Base-by-base conservation (phyloP, 2,797 vertebrate genomes). In the Enteromius afrohamiltoni region DNA sequence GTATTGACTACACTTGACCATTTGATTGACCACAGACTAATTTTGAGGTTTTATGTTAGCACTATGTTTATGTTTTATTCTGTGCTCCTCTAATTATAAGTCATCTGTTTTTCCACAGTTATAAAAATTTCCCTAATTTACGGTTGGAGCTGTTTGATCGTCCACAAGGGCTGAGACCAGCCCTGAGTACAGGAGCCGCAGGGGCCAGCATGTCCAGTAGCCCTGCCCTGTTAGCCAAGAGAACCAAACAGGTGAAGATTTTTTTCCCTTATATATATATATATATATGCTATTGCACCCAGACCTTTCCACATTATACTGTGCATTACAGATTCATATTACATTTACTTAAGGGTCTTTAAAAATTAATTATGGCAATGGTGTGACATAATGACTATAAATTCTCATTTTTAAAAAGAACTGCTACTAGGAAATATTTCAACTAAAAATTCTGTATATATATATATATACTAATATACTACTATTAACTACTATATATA, bases 201-300 rank as follows among this genome's bases (percentile, higher is more conserved):
- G 96, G 96, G 79, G 93, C 92, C 88, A 96, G 92, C 89, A 90
- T 96, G 89, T 95, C 96, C 92, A 97, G 94, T 90, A 99, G 97
- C 89, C 97, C 98, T 47, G 97, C 97, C 2, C 95, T 98, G 9
- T 95, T 98, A 94, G 96, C 97, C 71, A 99, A 98, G 90, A 96
- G 98, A 91, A 99, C 97, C 7, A 99, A 99, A 90, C 98, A 99
- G 97, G 98, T 98, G 53, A 69, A 14, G 11, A 45, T 11, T 45
- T 45, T 45, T 45, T 40, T 6, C 37, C 37, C 5, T 5, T 37
- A 10, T 42, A 40, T 42, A 9, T 40, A 9, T 40, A 9, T 40
- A 40, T 40, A 37, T 37, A 37, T 8, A 40, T 40, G 37, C 37
- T 40, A 40, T 40, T 9, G 37, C 9, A 8, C 37, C 37, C 37